A percentile compares a stretch with the other conserved stretches of the same genome.
phyloP scores from a whole-genome alignment of 2,888 invertebrate genomes.

The Drosophila hamatofila region DNA sequence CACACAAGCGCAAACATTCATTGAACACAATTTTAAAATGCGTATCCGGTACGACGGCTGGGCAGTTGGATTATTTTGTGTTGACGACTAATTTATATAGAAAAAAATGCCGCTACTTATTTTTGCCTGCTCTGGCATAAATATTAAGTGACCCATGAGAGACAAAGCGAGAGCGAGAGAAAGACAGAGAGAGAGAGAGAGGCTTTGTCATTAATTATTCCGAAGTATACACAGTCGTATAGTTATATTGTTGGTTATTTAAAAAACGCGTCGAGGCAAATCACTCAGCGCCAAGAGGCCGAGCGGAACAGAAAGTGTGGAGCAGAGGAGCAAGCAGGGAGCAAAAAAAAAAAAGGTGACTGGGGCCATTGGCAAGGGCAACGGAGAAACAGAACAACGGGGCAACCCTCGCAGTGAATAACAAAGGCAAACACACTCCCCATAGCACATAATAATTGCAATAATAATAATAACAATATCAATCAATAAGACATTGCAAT shows the following conservation, averaged over 20 bases:
- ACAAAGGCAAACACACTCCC: slow-evolving; percentile 12
- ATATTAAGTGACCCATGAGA: slow-evolving; percentile 26
- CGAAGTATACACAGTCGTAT: slow-evolving; percentile 34
- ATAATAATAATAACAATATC: slow-evolving; percentile 12
- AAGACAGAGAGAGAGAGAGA: slow-evolving; percentile 4
- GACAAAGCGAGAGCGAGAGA: background rate
- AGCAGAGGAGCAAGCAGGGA: background rate
- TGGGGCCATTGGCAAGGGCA: slow-evolving; percentile 39
- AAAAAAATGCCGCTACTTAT: slow-evolving; percentile 32
- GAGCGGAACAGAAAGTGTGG: slow-evolving; percentile 37
- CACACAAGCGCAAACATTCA: slow-evolving; percentile 29
- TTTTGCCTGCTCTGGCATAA: slow-evolving; percentile 58
- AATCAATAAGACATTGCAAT: slow-evolving; percentile 37
- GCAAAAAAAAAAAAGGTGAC: slow-evolving; percentile 21
- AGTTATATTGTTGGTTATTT: slow-evolving; percentile 54
- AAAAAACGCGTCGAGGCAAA: slow-evolving; percentile 70
- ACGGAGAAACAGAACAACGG: slow-evolving; percentile 5
- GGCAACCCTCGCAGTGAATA: background rate
- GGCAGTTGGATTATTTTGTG: slow-evolving; percentile 60
- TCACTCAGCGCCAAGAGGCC: slow-evolving; percentile 58
- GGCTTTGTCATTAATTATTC: slow-evolving; percentile 50
- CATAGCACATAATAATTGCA: background rate
- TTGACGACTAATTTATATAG: slow-evolving; percentile 59
- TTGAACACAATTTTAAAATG: slow-evolving; percentile 66
- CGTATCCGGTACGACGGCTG: slow-evolving; percentile 72